Percentiles rank a stretch among this genome's conserved stretches.
Conservation (phyloP, 2,888 invertebrate genomes). For the Pseudanteris insignis region DNA sequence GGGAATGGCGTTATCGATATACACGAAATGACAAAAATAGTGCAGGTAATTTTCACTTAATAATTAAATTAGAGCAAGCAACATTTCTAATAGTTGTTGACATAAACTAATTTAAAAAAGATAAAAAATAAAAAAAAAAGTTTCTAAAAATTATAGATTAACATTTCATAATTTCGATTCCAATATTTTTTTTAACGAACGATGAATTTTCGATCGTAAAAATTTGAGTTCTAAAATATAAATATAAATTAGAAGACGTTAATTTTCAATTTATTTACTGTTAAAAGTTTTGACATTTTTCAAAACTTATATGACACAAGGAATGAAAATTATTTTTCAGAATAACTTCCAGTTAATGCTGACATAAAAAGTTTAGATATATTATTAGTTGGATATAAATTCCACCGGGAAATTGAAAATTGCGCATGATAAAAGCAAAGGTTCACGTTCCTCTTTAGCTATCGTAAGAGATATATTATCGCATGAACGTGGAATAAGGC, state of each 20-base stretch:
- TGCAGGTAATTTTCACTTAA: conserved; percentile 76
- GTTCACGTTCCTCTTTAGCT: conserved; percentile 1
- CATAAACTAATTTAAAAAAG: not conserved
- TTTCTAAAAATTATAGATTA: not conserved
- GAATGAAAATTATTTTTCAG: not conserved
- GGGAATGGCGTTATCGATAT: conserved; percentile 98
- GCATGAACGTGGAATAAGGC: conserved; percentile 3
- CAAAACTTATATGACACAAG: too few species aligned
- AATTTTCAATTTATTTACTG: too few species aligned
- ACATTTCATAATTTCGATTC: too few species aligned
- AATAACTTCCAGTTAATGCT: too few species aligned
- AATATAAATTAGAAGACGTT: too few species aligned
- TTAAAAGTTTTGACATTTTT: too few species aligned
- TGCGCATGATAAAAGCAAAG: conserved; percentile 18
- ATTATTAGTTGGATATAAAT: conserved; percentile 8
- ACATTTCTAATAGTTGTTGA: not conserved
- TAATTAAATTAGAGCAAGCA: not conserved
- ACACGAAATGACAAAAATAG: conserved; percentile 99
- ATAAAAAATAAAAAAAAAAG: not conserved
- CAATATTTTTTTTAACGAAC: too few species aligned
- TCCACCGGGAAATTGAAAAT: conserved; percentile 19
- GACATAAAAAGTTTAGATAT: too few species aligned
- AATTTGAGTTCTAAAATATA: too few species aligned
- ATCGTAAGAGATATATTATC: conserved; percentile 18
- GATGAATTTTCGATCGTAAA: too few species aligned